phyloP scores from a whole-genome alignment of 2,113 vertebrate genomes.

The Paraplagusia blochii region DNA sequence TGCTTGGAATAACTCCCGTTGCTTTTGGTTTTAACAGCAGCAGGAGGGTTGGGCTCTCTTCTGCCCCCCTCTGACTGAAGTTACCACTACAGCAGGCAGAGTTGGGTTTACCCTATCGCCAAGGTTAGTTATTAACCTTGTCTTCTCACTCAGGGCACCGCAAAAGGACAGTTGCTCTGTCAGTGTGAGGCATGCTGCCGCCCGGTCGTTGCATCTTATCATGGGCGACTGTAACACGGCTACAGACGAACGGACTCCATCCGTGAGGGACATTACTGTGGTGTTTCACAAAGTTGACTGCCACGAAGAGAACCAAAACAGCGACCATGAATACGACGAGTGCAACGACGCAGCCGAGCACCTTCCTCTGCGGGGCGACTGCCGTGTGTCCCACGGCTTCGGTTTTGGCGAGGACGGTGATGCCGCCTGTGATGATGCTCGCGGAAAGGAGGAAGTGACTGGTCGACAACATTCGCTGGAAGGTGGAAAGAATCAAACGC shows the following conservation, averaged over 20 bases:
- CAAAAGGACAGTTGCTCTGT: slow-evolving; percentile 23
- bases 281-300: slow-evolving; percentile 59
- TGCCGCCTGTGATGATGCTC: slow-evolving; percentile 15
- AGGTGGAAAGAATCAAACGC: slow-evolving; percentile 11
- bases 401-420: not conserved
- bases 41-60: slow-evolving; percentile 13
- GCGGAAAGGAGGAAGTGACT: slow-evolving; percentile 1
- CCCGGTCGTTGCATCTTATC: slow-evolving; percentile 56
- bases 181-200: slow-evolving; percentile 68
- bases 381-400: not conserved
- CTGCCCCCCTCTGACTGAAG: slow-evolving; percentile 63
- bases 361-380: slow-evolving; percentile 27
- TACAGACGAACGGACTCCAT: slow-evolving; percentile 36
- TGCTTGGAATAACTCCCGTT: not conserved
- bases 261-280: slow-evolving; percentile 53
- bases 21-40: slow-evolving; percentile 24
- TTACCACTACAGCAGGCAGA: slow-evolving; percentile 23
- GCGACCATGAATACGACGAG: slow-evolving; percentile 21
- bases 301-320: slow-evolving; percentile 21
- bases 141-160: slow-evolving; percentile 37
- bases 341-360: slow-evolving; percentile 25
- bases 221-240: slow-evolving; percentile 62
- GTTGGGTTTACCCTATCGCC: slow-evolving; percentile 14
- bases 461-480: slow-evolving; percentile 15
- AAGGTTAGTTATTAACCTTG: slow-evolving; percentile 73